A percentile compares a stretch with the other conserved stretches of the same genome.
Conservation (phyloP, 2,888 invertebrate genomes). For the Atethmia centrago region DNA sequence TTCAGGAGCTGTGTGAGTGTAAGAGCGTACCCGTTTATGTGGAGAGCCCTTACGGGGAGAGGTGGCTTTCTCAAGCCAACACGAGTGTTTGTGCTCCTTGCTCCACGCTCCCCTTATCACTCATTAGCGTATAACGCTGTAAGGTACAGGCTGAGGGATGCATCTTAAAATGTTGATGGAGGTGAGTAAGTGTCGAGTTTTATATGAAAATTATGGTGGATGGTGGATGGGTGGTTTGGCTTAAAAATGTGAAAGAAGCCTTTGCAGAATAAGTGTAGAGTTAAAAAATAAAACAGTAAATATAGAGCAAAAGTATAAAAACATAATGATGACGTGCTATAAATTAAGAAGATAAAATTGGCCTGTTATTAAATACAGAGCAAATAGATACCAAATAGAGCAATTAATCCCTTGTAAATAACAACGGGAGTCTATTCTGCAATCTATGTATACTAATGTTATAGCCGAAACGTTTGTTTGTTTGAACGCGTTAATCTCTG, state of each 20-base stretch:
- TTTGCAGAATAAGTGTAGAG: not conserved
- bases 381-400: not conserved
- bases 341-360: not conserved
- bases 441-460: no score
- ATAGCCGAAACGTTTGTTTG: no score
- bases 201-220: not conserved
- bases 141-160: not conserved
- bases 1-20: constrained; percentile 67
- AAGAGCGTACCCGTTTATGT: constrained; percentile 75
- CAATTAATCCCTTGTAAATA: not conserved
- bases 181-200: not conserved
- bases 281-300: not conserved
- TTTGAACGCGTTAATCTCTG: no score
- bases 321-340: not conserved
- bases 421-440: not conserved
- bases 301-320: not conserved
- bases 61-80: constrained; percentile 64
- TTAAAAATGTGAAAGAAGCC: not conserved
- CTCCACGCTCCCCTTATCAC: constrained; percentile 59
- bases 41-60: constrained; percentile 71
- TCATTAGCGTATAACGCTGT: constrained; percentile 61
- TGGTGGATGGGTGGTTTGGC: not conserved
- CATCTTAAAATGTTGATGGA: constrained; percentile 21
- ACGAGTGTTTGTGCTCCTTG: constrained; percentile 75
- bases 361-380: not conserved